Base-by-base conservation (phyloP, 2,797 vertebrate genomes). In the Sciurus carolinensis region DNA sequence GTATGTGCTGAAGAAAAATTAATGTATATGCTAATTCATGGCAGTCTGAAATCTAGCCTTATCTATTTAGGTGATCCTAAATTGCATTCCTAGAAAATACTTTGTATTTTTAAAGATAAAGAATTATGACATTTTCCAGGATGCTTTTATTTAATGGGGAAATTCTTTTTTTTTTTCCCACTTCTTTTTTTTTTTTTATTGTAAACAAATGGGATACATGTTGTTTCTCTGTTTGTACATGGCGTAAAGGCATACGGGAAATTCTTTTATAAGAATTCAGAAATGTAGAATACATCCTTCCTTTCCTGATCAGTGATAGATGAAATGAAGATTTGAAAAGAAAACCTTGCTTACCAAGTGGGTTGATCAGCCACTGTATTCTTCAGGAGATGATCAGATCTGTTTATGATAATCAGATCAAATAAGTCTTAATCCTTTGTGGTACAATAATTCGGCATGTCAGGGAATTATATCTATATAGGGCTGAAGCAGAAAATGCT, bases 71-170 rank as follows among this genome's bases (percentile, higher is more conserved):
- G 24, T 87, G 24, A 71, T 79, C 64, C 87, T 96, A n/a, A 30
- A 62, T 77, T 85, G 84, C 42, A 9, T 42, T 14, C 15, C 36
- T 77, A 50, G 36, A 73, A 87, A 73, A 72, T 54, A 50, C 7
- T 91, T 87, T 44, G 12, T 87, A 73, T 71, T 92, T 75, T 92
- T 36, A 18, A n/a, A 94, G 33, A 33, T 73, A 83, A 86, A 69
- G 64, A 64, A 69, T 67, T 85, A 52, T 66, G 47, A 17, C 1
- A 22, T 81, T 96, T 85, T 33, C 59, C 8, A n/a, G 71, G 67
- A 18, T 83, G 12, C 18, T 33, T 86, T 96, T 93, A 69, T 73
- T 81, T 93, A 92, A 44, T 33, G 47, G 20, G 33, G 36, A 36
- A 36, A 36, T 36, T 36, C 36, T 36, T 36, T 36, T 36, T 36